phyloP scores from a whole-genome alignment of 2,888 invertebrate genomes.

The Salpingus planirostris region DNA sequence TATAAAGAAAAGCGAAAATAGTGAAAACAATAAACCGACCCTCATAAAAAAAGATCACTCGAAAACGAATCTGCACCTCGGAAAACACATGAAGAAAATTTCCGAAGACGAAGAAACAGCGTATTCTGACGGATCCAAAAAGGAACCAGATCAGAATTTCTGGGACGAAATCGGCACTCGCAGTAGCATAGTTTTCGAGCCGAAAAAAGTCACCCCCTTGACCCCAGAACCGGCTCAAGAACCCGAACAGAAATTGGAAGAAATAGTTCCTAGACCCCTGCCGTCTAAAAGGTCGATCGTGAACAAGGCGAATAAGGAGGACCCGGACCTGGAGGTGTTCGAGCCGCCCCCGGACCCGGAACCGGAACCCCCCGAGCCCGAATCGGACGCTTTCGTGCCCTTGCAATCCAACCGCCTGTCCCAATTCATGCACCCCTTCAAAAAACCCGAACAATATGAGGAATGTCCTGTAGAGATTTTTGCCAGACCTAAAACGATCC shows the following conservation, averaged over 20 bases:
- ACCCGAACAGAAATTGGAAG: background rate
- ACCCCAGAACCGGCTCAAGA: background rate
- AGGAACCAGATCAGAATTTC: constrained; percentile 46
- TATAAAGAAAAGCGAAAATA: no score
- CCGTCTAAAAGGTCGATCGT: constrained; percentile 37
- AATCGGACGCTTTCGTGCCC: constrained; percentile 36
- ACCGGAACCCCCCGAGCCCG: constrained; percentile 35
- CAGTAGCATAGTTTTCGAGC: constrained; percentile 52
- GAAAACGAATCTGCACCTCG: no score
- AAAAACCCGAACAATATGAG: constrained; percentile 38
- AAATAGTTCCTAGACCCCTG: constrained; percentile 12
- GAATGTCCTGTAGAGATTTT: constrained; percentile 37
- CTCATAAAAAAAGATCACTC: no score
- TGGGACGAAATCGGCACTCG: constrained; percentile 58
- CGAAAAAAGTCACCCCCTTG: constrained; percentile 40
- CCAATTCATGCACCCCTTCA: constrained; percentile 37
- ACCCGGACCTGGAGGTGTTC: constrained; percentile 37
- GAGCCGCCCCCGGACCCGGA: constrained; percentile 19
- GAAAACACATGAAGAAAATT: no score
- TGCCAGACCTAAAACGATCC: constrained; percentile 39
- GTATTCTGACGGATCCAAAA: no score
- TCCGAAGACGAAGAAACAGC: no score
- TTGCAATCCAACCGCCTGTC: constrained; percentile 38
- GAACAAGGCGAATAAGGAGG: constrained; percentile 33
- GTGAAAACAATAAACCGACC: no score